Evolutionary conservation across 2,797 vertebrate species (phyloP), one percentile per base, ranked within the genome.

Genomic region (Rhinichthys osculus): DNA sequence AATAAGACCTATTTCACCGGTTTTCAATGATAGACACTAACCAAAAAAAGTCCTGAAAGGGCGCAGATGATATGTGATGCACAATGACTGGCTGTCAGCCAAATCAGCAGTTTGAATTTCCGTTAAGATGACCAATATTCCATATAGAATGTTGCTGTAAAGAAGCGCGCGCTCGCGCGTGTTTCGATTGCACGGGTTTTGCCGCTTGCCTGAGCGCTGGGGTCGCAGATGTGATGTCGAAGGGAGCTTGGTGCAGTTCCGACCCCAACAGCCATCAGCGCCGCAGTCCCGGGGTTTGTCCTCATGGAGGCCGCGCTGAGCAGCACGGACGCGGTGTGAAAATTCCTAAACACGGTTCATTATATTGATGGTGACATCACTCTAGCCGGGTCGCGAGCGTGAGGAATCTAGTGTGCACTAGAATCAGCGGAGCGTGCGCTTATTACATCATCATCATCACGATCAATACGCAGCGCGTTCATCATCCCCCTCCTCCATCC

Each of bases 221-320:
- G 78, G 72, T 77, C 44, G 79, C 30, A 50, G 78, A 72, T 59
- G 83, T 76, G 44, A 47, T 52, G 67, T 71, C 50, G 72, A 44
- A 83, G 72, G 19, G 54, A 81, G 64, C 82, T 69, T 84, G 81
- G 35, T 87, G 84, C 81, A 88, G 73, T 90, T 70, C 33, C 57
- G 73, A 19, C 69, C 69, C 78, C 77, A 78, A 59, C 47, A 85
- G 87, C 86, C 89, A 88, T 86, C 52, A 40, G 86, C 84, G 59
- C 64, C 59, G 71, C 57, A 85, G 40, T 80, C 77, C 52, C 16
- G 84, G 40, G 66, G 74, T 76, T 57, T 69, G 52, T 79, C 81
- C 27, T 77, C 62, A 77, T 77, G 50, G 79, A 86, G 80, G 79
- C 85, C 47, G 72, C 33, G 64, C 38, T 52, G 76, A 73, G 59